These are phyloP conservation scores for Podiceps cristatus DNA, from an alignment of 2,113 vertebrate genomes.

Conservation along the genomic window DNA sequence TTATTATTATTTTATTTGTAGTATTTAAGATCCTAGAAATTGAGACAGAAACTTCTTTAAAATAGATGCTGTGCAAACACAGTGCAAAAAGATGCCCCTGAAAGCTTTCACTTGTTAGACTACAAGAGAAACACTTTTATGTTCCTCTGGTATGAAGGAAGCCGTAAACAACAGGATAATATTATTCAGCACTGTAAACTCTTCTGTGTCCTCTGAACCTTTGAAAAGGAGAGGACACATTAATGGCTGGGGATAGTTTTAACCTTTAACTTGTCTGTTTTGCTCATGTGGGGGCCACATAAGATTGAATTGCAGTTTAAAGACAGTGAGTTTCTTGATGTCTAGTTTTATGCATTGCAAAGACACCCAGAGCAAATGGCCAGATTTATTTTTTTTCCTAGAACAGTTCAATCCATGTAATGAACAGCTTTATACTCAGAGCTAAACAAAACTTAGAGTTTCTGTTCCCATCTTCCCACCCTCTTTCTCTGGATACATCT, in stretches of 20 bases:
- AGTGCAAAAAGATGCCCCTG: neutral
- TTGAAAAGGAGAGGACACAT: neutral
- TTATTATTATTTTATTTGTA: neutral
- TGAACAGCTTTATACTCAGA: neutral
- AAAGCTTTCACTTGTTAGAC: neutral
- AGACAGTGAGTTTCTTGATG: neutral
- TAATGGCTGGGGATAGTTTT: neutral
- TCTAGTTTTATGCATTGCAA: neutral
- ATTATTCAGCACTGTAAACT: neutral
- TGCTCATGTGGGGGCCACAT: neutral
- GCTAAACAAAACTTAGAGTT: neutral
- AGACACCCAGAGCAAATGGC: neutral
- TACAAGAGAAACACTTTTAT: neutral
- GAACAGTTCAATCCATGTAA: neutral
- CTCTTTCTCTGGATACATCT: neutral
- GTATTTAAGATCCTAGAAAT: neutral
- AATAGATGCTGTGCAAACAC: neutral
- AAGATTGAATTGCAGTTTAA: neutral
- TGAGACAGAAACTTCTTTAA: neutral
- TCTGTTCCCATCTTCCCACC: accelerated
- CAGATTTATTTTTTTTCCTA: neutral
- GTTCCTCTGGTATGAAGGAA: neutral
- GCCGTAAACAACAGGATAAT: neutral
- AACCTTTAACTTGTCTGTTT: neutral
- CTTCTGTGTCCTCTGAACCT: neutral